Conservation (phyloP, 2,888 invertebrate species). For the Agapetus fuscipes region DNA sequence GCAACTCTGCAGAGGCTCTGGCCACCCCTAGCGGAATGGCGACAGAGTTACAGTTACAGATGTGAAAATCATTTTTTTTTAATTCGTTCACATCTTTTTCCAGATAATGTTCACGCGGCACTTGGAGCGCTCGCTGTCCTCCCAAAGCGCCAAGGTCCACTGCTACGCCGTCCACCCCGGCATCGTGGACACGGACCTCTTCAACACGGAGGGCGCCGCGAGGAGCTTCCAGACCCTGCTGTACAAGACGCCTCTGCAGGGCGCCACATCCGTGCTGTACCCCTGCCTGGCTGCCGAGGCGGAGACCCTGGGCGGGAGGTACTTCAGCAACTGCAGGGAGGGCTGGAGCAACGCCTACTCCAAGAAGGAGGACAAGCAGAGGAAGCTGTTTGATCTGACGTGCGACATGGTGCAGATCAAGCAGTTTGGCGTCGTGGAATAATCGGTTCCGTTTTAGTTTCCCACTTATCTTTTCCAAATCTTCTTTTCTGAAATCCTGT, state of each 20-base stretch:
- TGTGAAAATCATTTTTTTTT: too few relatives aligned
- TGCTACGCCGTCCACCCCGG: conserved; percentile 79
- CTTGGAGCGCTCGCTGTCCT: conserved; percentile 47
- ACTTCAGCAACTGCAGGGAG: conserved; percentile 67
- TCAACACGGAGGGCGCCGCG: conserved; percentile 56
- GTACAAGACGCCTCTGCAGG: conserved; percentile 73
- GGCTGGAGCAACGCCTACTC: conserved; percentile 47
- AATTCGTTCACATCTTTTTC: too few relatives aligned
- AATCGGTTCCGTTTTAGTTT: neutral
- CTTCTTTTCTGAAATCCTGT: too few relatives aligned
- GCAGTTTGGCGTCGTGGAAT: conserved; percentile 30
- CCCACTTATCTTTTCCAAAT: neutral
- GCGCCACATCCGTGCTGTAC: conserved; percentile 68
- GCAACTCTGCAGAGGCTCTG: too few relatives aligned
- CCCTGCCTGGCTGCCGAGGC: conserved; percentile 65
- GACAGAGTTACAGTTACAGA: too few relatives aligned
- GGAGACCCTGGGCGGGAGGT: conserved; percentile 67
- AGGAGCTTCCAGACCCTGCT: conserved; percentile 54
- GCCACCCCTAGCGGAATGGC: too few relatives aligned
- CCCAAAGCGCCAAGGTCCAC: conserved; percentile 48
- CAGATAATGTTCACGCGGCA: conserved; percentile 50
- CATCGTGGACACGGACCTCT: conserved; percentile 74
- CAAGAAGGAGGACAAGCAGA: conserved; percentile 48
- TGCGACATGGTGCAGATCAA: conserved; percentile 49
- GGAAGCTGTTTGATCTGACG: conserved; percentile 58